Evolutionary conservation across 1,140 invertebrate species (phyloP).

Genomic region (Diachasmimorpha longicaudata): DNA sequence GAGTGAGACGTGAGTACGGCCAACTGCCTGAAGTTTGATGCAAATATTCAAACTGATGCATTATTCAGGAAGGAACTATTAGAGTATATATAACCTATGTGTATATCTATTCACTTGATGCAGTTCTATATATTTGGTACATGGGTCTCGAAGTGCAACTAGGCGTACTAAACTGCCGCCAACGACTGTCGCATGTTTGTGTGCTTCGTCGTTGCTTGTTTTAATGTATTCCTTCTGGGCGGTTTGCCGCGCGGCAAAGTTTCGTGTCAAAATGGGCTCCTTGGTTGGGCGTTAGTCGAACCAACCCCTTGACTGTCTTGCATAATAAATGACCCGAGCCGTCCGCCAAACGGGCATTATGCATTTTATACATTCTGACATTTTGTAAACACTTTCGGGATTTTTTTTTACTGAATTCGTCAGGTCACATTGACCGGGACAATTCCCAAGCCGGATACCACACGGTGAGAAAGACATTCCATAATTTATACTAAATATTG

Average conservation of each 20-base stretch:
- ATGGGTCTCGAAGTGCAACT: conserved; percentile 40
- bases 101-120: conserved; percentile 28
- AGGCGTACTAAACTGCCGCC: conserved; percentile 43
- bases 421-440: no score
- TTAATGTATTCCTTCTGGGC: conserved; percentile 52
- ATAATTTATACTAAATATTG: no score
- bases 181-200: conserved; percentile 46
- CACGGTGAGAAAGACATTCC: no score
- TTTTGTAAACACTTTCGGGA: conserved; percentile 25
- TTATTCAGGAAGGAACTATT: conserved; percentile 57
- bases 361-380: conserved; percentile 28
- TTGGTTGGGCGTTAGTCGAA: conserved; percentile 32
- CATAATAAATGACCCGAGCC: conserved; percentile 28
- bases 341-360: conserved; percentile 21
- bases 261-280: conserved; percentile 34
- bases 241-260: conserved; percentile 38
- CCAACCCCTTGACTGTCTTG: conserved; percentile 26
- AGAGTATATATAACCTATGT: conserved; percentile 41
- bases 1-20: conserved; percentile 32
- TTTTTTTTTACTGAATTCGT: neutral
- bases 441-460: neutral
- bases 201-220: conserved; percentile 41
- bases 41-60: conserved; percentile 54
- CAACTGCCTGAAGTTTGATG: conserved; percentile 54
- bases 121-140: conserved; percentile 27